Evolutionary conservation across 2,113 vertebrate genomes (phyloP).

Genomic region (Heliornis fulica): DNA sequence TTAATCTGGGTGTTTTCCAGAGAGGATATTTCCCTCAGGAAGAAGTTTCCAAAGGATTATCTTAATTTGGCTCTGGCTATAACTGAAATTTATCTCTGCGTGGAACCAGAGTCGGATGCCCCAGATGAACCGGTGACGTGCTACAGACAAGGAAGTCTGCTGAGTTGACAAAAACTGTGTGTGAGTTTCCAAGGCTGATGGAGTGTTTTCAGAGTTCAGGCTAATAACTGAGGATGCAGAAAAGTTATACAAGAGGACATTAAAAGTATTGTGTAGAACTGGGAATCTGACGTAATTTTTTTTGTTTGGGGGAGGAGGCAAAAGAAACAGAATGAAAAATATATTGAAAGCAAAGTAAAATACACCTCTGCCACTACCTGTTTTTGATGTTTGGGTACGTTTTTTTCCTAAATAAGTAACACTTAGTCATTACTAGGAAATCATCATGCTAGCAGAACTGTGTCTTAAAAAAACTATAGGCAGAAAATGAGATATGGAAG

Average conservation of each 20-base stretch:
- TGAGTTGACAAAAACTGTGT: not conserved
- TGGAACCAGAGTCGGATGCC: not conserved
- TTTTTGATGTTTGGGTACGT: not conserved
- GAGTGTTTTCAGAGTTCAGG: not conserved
- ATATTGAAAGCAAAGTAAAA: not conserved
- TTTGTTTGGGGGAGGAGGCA: not conserved
- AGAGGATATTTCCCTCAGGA: not conserved
- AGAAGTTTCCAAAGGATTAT: not conserved
- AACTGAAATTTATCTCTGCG: not conserved
- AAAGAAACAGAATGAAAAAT: not conserved
- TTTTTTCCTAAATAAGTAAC: not conserved
- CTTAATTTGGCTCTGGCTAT: not conserved
- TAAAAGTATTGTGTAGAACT: not conserved
- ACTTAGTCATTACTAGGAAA: not conserved
- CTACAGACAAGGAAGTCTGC: not conserved
- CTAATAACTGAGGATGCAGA: not conserved
- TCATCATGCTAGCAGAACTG: not conserved
- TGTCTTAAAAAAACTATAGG: not conserved
- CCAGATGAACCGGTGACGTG: not conserved
- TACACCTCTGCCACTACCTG: not conserved
- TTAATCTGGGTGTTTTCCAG: not conserved
- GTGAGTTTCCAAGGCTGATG: not conserved
- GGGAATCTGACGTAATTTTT: not conserved
- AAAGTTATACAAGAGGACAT: not conserved
- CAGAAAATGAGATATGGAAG: not conserved